Conservation (phyloP, 2,797 vertebrate genomes). For the Sebastes ruberrimus region DNA sequence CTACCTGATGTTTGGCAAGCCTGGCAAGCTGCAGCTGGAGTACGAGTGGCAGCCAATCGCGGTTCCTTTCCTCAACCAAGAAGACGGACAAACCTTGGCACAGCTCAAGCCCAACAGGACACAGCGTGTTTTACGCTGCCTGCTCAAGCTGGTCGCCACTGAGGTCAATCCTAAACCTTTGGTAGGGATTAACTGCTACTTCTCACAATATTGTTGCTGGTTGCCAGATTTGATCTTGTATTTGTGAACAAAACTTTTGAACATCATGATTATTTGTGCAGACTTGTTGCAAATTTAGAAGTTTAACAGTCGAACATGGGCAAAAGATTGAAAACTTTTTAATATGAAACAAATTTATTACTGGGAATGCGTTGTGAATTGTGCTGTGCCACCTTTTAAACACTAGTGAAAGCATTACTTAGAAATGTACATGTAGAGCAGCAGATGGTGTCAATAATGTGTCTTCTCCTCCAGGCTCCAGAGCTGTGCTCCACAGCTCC, state of each 20-base stretch:
- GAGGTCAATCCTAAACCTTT: slow-evolving; percentile 96
- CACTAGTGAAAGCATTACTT: not conserved
- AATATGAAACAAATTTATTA: not conserved
- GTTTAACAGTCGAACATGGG: not conserved
- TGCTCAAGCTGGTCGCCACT: slow-evolving; percentile 92
- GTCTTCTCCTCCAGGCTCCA: slow-evolving; percentile 75
- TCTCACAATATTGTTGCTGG: not conserved
- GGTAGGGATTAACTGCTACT: slow-evolving; percentile 61
- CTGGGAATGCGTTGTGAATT: not conserved
- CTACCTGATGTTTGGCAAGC: slow-evolving; percentile 99
- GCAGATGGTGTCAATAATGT: not conserved
- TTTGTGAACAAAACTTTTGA: not conserved
- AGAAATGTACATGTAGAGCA: not conserved
- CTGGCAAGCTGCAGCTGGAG: slow-evolving; percentile 94
- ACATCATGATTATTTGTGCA: not conserved
- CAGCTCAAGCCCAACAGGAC: slow-evolving; percentile 76
- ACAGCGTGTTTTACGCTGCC: slow-evolving; percentile 90
- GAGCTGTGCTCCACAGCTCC: slow-evolving; percentile 89
- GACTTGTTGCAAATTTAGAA: not conserved
- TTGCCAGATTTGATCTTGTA: not conserved
- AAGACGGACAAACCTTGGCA: slow-evolving; percentile 56
- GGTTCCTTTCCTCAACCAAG: slow-evolving; percentile 30
- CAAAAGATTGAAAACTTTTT: not conserved
- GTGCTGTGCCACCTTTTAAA: not conserved
- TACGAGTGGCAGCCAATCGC: slow-evolving; percentile 91